Conservation (phyloP, 2,888 invertebrate genomes). For the Epsilonema sp. region DNA sequence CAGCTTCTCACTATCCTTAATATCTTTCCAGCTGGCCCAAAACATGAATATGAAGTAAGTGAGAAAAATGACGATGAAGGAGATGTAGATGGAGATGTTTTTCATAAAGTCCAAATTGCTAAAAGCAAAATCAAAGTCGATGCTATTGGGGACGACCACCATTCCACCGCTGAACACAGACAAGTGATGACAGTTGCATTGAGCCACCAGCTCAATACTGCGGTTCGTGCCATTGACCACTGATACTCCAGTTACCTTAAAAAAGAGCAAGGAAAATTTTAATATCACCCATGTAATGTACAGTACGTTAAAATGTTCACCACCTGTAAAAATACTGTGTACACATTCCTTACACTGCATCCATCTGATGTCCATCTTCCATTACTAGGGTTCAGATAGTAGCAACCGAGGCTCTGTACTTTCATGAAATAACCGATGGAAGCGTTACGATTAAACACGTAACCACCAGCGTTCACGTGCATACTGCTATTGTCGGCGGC, state of each 20-base stretch:
- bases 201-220: not conserved
- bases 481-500: not conserved
- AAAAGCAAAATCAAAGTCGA: slow-evolving; percentile 30
- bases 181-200: not conserved
- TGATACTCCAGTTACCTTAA: not conserved
- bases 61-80: slow-evolving; percentile 30
- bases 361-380: not conserved
- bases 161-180: not conserved
- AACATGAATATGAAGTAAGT: slow-evolving; percentile 30
- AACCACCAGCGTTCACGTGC: not conserved
- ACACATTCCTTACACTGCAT: not conserved
- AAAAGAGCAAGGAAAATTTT: no score
- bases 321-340: not conserved
- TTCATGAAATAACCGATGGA: not conserved
- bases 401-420: not conserved
- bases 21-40: slow-evolving; percentile 34
- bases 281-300: no score
- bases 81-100: slow-evolving; percentile 35
- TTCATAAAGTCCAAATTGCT: slow-evolving; percentile 32
- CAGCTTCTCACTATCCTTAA: slow-evolving; percentile 14
- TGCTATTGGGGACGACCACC: not conserved
- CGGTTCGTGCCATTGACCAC: not conserved
- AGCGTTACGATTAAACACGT: not conserved
- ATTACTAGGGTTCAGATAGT: not conserved
- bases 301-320: not conserved